Evolutionary conservation across 2,113 vertebrate species (phyloP).

Genomic region (Lasiurus cinereus): DNA sequence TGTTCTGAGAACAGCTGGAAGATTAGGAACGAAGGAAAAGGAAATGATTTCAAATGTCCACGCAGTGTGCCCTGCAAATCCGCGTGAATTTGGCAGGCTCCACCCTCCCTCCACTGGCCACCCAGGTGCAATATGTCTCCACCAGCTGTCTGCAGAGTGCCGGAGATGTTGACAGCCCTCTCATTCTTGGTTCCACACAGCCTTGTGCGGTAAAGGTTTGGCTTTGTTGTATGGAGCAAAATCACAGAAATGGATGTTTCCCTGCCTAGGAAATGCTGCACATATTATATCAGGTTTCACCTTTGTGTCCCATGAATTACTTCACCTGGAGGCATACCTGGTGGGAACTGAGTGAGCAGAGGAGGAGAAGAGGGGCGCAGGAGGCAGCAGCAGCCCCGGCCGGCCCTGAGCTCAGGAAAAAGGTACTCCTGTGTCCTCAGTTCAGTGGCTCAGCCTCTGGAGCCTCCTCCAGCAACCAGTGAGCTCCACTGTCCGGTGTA

Average conservation of each 20-base stretch:
- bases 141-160: background rate
- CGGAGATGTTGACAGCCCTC: conserved; percentile 58
- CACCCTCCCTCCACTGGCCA: background rate
- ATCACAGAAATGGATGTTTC: conserved; percentile 60
- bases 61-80: conserved; percentile 69
- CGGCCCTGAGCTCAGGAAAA: background rate
- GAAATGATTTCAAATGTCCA: conserved; percentile 71
- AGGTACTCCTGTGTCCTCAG: background rate
- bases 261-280: conserved; percentile 66
- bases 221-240: conserved; percentile 69
- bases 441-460: background rate
- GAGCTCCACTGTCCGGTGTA: background rate
- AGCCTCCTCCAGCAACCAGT: background rate
- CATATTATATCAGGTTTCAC: conserved; percentile 37
- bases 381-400: background rate
- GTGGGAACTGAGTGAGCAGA: background rate
- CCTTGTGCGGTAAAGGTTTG: conserved; percentile 66
- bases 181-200: background rate
- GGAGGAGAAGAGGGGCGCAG: background rate
- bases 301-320: conserved; percentile 25
- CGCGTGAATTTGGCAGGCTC: conserved; percentile 58
- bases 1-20: conserved; percentile 34
- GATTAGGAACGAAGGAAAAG: conserved; percentile 66
- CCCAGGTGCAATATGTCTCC: conserved; percentile 60
- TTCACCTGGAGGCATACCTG: background rate